Percentiles rank a stretch among this genome's conserved stretches.
These are phyloP conservation scores for Coelopa pilipes DNA, from an alignment of 2,888 invertebrate species.

Conservation along the genomic window DNA sequence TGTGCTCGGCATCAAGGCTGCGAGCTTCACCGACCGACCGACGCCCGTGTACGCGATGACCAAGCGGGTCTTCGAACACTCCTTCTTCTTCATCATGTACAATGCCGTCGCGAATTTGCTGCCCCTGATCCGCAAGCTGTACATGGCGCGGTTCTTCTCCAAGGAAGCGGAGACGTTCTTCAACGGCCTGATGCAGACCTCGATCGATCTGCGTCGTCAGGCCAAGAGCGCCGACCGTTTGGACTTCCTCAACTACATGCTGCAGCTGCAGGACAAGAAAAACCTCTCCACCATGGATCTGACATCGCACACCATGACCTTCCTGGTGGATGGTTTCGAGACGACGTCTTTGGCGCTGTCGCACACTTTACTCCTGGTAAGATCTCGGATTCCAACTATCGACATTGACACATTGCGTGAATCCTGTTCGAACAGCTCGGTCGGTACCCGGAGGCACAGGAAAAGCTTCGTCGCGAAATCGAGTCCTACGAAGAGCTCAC, in stretches of 20 bases:
- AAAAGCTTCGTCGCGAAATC: slow-evolving; percentile 55
- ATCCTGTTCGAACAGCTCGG: slow-evolving; percentile 46
- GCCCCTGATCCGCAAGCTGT: slow-evolving; percentile 54
- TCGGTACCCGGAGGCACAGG: slow-evolving; percentile 51
- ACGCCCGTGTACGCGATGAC: slow-evolving; percentile 57
- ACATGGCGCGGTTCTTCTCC: slow-evolving; percentile 47
- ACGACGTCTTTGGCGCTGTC: slow-evolving; percentile 56
- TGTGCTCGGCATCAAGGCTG: slow-evolving; percentile 66
- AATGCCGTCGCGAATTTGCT: slow-evolving; percentile 50
- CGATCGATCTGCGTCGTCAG: slow-evolving; percentile 52
- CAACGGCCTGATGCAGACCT: slow-evolving; percentile 51
- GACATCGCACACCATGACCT: slow-evolving; percentile 59
- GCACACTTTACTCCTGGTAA: slow-evolving; percentile 54
- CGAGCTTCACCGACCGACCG: slow-evolving; percentile 59
- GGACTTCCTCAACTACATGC: slow-evolving; percentile 60
- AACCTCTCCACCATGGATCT: slow-evolving; percentile 49
- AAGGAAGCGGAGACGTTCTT: slow-evolving; percentile 72
- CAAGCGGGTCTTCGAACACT: slow-evolving; percentile 56
- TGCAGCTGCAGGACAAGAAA: slow-evolving; percentile 60
- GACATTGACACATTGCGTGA: not conserved
- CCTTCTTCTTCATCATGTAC: slow-evolving; percentile 48
- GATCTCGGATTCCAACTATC: slow-evolving; percentile 15
- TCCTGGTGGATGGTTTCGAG: slow-evolving; percentile 61
- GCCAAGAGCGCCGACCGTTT: slow-evolving; percentile 47
- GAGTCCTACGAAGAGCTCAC: slow-evolving; percentile 42